Percentiles rank a stretch among this genome's conserved stretches.
Conservation (phyloP, 2,797 vertebrate genomes). For the Anguilla marmorata region DNA sequence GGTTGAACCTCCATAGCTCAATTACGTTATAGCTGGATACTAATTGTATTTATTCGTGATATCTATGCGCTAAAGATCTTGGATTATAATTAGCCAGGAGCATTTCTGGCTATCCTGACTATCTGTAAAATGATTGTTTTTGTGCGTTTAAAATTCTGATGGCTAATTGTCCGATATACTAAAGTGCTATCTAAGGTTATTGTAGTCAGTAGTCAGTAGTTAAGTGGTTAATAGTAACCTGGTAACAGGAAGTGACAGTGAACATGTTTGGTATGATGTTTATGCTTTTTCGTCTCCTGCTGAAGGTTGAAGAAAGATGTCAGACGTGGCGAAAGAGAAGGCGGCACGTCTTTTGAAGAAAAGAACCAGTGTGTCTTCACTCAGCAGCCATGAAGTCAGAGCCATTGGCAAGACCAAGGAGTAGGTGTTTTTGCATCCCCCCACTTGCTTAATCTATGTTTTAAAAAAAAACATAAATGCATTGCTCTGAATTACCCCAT, state of each 20-base stretch:
- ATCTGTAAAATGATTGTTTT: not conserved
- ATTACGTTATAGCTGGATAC: no score
- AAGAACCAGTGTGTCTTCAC: slow-evolving; percentile 65
- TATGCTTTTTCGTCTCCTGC: not conserved
- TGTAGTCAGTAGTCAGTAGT: not conserved
- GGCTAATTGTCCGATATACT: not conserved
- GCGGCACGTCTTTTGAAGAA: slow-evolving; percentile 65
- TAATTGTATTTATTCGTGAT: no score
- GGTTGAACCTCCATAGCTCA: not conserved
- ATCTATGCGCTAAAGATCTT: no score
- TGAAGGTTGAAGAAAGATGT: slow-evolving; percentile 60
- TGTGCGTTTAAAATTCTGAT: not conserved
- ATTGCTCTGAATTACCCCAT: not conserved
- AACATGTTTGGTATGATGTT: not conserved
- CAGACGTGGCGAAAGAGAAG: slow-evolving; percentile 68
- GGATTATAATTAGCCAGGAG: no score
- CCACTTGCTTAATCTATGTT: not conserved
- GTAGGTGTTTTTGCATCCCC: slow-evolving; percentile 62
- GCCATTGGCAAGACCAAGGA: slow-evolving; percentile 67
- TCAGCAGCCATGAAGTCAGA: slow-evolving; percentile 67
- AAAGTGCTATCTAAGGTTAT: not conserved
- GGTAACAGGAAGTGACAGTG: not conserved
- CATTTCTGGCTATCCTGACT: not conserved
- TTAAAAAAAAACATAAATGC: not conserved
- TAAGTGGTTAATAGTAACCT: not conserved